A percentile compares a stretch with the other conserved stretches of the same genome.
Evolutionary conservation across 2,888 invertebrate genomes (phyloP).

Genomic region (Onthophagus sagittarius): DNA sequence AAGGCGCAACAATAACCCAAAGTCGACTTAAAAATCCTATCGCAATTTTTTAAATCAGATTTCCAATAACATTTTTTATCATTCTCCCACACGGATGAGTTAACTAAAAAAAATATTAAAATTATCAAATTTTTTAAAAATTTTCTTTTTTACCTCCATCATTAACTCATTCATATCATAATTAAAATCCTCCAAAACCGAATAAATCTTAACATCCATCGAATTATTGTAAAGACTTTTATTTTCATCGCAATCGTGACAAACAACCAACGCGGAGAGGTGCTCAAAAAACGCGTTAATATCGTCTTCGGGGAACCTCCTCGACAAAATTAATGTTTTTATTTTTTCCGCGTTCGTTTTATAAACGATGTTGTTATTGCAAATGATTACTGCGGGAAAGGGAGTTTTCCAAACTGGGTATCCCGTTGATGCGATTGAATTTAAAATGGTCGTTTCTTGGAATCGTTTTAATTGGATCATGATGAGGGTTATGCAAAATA

Average conservation of each 20-base stretch:
- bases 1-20: conserved; percentile 57
- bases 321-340: conserved; percentile 12
- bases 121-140: no score
- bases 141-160: conserved; percentile 20
- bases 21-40: conserved; percentile 47
- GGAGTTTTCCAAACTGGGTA: conserved; percentile 38
- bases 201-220: conserved; percentile 12
- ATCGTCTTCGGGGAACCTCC: conserved; percentile 7
- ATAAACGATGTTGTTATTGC: conserved; percentile 42
- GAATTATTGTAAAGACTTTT: conserved; percentile 4
- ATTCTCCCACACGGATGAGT: conserved; percentile 28
- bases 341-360: conserved; percentile 25
- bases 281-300: conserved; percentile 17
- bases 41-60: conserved; percentile 48
- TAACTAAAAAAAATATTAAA: conserved; percentile 23
- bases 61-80: conserved; percentile 49
- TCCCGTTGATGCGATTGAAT: conserved; percentile 37
- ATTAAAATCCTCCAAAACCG: conserved; percentile 3
- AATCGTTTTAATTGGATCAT: conserved; percentile 24
- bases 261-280: conserved; percentile 14
- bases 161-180: conserved; percentile 18
- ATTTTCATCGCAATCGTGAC: conserved; percentile 13
- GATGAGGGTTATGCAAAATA: conserved; percentile 25
- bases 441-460: conserved; percentile 23
- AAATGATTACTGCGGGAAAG: conserved; percentile 42